These are phyloP conservation scores for Zootermopsis nevadensis DNA, from an alignment of 2,888 invertebrate genomes.

Conservation along the genomic window DNA sequence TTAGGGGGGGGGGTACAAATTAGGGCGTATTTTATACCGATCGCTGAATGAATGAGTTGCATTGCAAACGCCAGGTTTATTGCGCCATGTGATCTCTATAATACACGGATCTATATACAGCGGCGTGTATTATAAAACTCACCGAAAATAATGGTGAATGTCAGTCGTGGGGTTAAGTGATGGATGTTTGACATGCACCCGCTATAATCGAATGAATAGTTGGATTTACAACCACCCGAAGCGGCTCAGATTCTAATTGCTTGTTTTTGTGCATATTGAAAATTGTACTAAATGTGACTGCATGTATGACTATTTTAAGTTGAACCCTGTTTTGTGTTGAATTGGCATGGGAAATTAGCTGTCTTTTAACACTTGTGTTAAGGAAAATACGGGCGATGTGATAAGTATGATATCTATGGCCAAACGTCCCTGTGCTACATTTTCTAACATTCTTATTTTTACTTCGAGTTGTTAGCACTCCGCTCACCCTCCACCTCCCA, in stretches of 20 bases:
- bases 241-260: not conserved
- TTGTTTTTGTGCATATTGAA: slow-evolving; percentile 8
- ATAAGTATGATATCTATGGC: too few species aligned
- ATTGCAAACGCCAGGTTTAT: not conserved
- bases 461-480: too few species aligned
- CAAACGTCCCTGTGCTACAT: too few species aligned
- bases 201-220: not conserved
- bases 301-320: not conserved
- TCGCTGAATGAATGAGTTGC: not conserved
- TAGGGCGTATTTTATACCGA: not conserved
- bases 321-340: not conserved
- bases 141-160: slow-evolving; percentile 8
- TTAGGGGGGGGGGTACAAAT: not conserved
- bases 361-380: not conserved
- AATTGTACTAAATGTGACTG: not conserved
- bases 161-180: not conserved
- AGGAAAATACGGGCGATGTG: too few species aligned
- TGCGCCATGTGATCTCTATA: not conserved
- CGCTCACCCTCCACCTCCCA: too few species aligned
- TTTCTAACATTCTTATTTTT: too few species aligned
- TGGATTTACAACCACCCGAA: not conserved
- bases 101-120: not conserved
- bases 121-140: not conserved
- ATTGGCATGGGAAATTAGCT: not conserved
- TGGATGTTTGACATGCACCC: not conserved